A percentile compares a stretch with the other conserved stretches of the same genome.
Conservation (phyloP, 2,797 vertebrate species). For the Remorina albescens region DNA sequence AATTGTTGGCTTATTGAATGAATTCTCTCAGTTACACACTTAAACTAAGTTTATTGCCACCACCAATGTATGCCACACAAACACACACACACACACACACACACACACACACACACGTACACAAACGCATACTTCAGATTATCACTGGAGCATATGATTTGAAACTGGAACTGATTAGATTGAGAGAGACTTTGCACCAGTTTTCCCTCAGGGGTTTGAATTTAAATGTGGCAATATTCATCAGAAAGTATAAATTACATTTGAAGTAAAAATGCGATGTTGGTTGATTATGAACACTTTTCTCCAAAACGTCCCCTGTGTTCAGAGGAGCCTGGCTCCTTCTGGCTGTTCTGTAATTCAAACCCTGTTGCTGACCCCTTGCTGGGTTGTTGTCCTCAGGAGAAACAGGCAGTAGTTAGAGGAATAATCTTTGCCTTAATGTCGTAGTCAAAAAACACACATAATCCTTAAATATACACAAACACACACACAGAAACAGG, state of each 20-base stretch:
- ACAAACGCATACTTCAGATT: conserved; percentile 26
- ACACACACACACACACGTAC: conserved; percentile 3
- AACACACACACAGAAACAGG: conserved; percentile 19
- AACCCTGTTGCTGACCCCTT: conserved; percentile 31
- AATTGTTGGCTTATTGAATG: conserved; percentile 9
- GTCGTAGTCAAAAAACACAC: conserved; percentile 53
- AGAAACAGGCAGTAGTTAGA: conserved; percentile 38
- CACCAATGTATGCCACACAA: conserved; percentile 1
- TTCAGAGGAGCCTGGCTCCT: conserved; percentile 5
- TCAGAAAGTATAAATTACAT: conserved; percentile 21
- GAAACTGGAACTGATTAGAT: conserved; percentile 38
- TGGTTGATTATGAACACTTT: conserved; percentile 15
- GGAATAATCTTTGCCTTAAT: conserved; percentile 43
- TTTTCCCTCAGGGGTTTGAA: conserved; percentile 20
- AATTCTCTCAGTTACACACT: conserved; percentile 19
- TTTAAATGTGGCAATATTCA: conserved; percentile 34
- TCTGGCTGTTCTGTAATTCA: conserved; percentile 29
- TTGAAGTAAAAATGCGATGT: conserved; percentile 6
- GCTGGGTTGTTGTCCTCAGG: conserved; percentile 26
- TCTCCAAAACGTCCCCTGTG: conserved; percentile 5
- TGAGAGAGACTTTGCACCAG: conserved; percentile 13
- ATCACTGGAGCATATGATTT: conserved; percentile 37
- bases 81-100: conserved; percentile 24
- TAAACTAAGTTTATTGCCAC: neutral
- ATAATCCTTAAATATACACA: conserved; percentile 32